These are phyloP conservation scores for Formica selysi DNA, from an alignment of 1,140 invertebrate genomes.

Conservation along the genomic window DNA sequence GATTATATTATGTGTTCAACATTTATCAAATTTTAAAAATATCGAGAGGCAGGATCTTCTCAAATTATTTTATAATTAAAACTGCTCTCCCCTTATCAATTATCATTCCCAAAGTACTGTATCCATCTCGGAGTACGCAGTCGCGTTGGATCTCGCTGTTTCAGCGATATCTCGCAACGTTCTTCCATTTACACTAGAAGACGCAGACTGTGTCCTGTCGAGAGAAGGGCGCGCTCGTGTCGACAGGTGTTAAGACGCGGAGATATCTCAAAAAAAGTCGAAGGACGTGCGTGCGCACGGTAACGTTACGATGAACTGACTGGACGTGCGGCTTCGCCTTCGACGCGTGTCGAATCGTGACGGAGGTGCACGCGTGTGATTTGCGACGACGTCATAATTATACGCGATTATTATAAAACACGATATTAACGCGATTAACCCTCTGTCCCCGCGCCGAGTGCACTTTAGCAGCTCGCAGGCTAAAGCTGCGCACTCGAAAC, in stretches of 20 bases:
- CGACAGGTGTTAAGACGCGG: neutral
- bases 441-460: neutral
- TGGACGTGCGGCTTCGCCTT: neutral
- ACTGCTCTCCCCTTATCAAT: neutral
- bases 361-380: constrained; percentile 19
- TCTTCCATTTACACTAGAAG: neutral
- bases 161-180: neutral
- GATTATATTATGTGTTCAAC: neutral
- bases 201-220: constrained; percentile 9
- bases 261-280: neutral
- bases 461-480: constrained; percentile 28
- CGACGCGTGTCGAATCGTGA: constrained; percentile 7
- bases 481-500: constrained; percentile 17
- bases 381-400: constrained; percentile 16
- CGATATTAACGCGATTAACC: constrained; percentile 37
- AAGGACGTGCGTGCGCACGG: constrained; percentile 23
- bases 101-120: constrained; percentile 22
- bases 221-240: constrained; percentile 1
- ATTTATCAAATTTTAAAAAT: neutral
- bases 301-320: neutral
- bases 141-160: constrained; percentile 31
- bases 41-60: neutral
- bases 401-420: constrained; percentile 1
- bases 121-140: constrained; percentile 18
- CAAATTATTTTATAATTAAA: neutral